phyloP scores from a whole-genome alignment of 2,113 vertebrate species.

The Tachysurus fulvidraco region DNA sequence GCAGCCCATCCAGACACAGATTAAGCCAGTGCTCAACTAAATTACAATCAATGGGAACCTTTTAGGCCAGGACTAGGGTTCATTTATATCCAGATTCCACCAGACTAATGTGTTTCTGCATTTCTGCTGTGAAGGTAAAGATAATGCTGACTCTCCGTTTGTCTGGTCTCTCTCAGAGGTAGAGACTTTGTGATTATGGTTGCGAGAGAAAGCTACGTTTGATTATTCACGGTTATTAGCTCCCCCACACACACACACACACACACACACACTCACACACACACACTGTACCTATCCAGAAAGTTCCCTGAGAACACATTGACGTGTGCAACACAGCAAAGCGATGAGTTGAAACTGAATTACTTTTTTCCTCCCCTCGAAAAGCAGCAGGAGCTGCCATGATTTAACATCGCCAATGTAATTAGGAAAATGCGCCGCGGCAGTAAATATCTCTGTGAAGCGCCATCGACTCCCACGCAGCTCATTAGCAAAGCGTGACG shows the following conservation, averaged over 20 bases:
- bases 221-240: background rate
- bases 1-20: slow-evolving; percentile 13
- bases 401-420: slow-evolving; percentile 67
- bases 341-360: slow-evolving; percentile 59
- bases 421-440: slow-evolving; percentile 68
- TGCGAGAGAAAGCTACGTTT: background rate
- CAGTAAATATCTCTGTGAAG: slow-evolving; percentile 64
- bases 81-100: slow-evolving; percentile 11
- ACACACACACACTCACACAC: slow-evolving; percentile 38
- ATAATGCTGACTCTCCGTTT: background rate
- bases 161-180: background rate
- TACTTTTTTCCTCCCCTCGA: slow-evolving; percentile 41
- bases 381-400: slow-evolving; percentile 58
- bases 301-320: slow-evolving; percentile 25
- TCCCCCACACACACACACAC: background rate
- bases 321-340: slow-evolving; percentile 49
- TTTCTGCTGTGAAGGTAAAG: background rate
- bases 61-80: slow-evolving; percentile 17
- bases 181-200: background rate
- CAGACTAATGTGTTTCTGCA: background rate
- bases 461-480: slow-evolving; percentile 57
- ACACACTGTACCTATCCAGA: slow-evolving; percentile 28
- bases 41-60: slow-evolving; percentile 36
- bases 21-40: slow-evolving; percentile 8
- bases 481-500: slow-evolving; percentile 62